phyloP scores from a whole-genome alignment of 2,113 vertebrate genomes.

The Heterotilapia buettikoferi region DNA sequence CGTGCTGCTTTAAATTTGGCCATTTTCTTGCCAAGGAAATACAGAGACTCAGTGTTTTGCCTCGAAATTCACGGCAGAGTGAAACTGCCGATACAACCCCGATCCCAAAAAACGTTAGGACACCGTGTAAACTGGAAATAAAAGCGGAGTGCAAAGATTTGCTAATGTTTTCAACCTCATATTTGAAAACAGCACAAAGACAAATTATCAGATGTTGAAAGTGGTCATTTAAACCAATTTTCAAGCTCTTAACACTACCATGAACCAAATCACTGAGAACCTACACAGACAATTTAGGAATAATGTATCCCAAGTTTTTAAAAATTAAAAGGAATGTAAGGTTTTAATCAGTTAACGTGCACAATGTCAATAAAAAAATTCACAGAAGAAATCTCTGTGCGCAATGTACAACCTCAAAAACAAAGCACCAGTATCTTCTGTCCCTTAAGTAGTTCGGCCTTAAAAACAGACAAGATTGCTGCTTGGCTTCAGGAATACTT shows the following conservation, averaged over 20 bases:
- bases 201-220: background rate
- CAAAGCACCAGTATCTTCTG: background rate
- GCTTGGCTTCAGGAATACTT: background rate
- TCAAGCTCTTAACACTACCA: background rate
- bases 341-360: background rate
- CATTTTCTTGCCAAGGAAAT: background rate
- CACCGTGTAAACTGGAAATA: background rate
- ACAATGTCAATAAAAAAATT: background rate
- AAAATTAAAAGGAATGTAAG: background rate
- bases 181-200: background rate
- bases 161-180: background rate
- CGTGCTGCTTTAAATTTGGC: background rate
- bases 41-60: background rate
- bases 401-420: background rate
- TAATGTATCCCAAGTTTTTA: background rate
- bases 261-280: background rate
- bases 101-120: background rate
- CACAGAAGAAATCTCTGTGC: background rate
- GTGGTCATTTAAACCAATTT: background rate
- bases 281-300: background rate
- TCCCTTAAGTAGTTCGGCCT: background rate
- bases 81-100: background rate
- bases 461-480: background rate
- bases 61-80: background rate
- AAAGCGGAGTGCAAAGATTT: background rate